Conservation (phyloP, 2,797 vertebrate species). For the Hippopotamyrus pictus region DNA sequence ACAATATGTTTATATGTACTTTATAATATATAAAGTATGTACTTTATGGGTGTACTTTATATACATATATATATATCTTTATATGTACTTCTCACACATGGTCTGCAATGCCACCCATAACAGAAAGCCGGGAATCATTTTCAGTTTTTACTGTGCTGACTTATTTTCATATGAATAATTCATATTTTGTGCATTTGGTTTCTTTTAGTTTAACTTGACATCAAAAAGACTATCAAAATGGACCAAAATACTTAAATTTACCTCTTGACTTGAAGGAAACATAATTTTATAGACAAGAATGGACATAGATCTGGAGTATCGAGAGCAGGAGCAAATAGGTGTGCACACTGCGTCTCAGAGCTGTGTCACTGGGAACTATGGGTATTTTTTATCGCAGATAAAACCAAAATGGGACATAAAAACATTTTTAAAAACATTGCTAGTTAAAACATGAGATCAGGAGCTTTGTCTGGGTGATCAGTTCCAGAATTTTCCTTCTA, state of each 20-base stretch:
- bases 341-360: constrained; percentile 15
- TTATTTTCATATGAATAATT: not conserved
- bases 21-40: not conserved
- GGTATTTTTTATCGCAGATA: constrained; percentile 24
- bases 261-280: not conserved
- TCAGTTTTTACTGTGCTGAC: not conserved
- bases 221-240: not conserved
- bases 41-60: not conserved
- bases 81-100: not conserved
- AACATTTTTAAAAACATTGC: not conserved
- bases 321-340: not conserved
- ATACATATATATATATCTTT: not conserved
- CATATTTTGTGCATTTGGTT: not conserved
- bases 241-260: not conserved
- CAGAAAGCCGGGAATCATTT: not conserved
- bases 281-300: not conserved
- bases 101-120: not conserved
- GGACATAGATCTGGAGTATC: constrained; percentile 20
- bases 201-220: not conserved
- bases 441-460: not conserved
- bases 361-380: constrained; percentile 16
- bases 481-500: not conserved
- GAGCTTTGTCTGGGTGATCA: not conserved
- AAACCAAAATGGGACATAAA: not conserved
- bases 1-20: not conserved